phyloP scores from a whole-genome alignment of 2,113 vertebrate genomes.

The Anhinga anhinga region DNA sequence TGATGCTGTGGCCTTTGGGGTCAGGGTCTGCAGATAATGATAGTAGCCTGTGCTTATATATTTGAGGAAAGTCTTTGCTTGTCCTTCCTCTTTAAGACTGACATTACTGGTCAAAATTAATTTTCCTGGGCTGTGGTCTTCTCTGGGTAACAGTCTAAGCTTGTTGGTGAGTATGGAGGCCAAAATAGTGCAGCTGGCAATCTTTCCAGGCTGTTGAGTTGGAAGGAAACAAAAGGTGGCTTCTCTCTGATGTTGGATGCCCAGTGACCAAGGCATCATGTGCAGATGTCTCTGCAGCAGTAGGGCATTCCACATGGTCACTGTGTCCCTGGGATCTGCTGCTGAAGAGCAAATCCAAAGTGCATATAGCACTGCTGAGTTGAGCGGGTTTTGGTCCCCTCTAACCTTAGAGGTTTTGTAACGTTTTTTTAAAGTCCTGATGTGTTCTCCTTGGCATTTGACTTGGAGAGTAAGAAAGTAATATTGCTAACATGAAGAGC shows the following conservation, averaged over 20 bases:
- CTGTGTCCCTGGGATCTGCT: neutral
- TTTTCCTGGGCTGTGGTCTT: neutral
- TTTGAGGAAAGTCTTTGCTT: neutral
- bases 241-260: neutral
- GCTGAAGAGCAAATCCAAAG: neutral
- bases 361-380: neutral
- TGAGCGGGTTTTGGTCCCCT: neutral
- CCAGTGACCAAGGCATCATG: accelerated
- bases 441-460: neutral
- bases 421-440: neutral
- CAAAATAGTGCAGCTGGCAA: neutral
- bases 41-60: neutral
- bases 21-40: neutral
- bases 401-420: neutral
- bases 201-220: neutral
- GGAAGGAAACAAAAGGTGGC: neutral
- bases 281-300: neutral
- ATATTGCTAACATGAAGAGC: neutral
- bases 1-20: neutral
- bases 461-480: neutral
- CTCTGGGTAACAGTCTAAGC: neutral
- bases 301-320: neutral
- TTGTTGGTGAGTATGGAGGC: neutral
- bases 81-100: neutral
- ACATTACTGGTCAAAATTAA: neutral